Percentiles rank a stretch among this genome's conserved stretches.
phyloP scores from a whole-genome alignment of 1,140 invertebrate species.

The Hypothenemus hampei region DNA sequence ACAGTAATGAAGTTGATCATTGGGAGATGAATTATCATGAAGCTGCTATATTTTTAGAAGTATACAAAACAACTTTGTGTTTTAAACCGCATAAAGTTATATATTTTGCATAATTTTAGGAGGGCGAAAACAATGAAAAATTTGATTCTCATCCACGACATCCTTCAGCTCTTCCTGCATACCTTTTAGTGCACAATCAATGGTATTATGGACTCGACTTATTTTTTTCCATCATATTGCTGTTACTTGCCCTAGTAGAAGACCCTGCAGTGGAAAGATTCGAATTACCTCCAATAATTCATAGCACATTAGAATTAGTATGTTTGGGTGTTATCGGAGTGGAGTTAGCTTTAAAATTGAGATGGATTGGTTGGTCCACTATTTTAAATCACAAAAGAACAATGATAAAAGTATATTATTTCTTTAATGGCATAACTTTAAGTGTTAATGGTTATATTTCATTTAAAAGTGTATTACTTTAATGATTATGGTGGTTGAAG shows the following conservation, averaged over 20 bases:
- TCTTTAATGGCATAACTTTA: neutral
- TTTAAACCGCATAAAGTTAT: neutral
- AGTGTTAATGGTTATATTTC: neutral
- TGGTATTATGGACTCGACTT: constrained; percentile 86
- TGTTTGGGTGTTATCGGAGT: constrained; percentile 68
- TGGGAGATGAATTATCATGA: constrained; percentile 92
- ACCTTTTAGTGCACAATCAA: constrained; percentile 80
- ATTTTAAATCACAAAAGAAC: constrained; percentile 71
- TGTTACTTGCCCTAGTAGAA: constrained; percentile 77
- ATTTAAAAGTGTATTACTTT: constrained; percentile 66
- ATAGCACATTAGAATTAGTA: constrained; percentile 79
- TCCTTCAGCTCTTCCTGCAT: constrained; percentile 78
- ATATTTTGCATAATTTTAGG: constrained; percentile 49
- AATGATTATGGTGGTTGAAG: constrained; percentile 80
- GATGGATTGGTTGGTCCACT: constrained; percentile 81
- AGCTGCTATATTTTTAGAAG: constrained; percentile 80
- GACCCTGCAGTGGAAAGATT: constrained; percentile 66
- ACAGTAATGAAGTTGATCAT: constrained; percentile 45
- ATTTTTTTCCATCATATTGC: constrained; percentile 68
- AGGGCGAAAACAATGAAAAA: constrained; percentile 90
- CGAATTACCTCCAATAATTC: constrained; percentile 66
- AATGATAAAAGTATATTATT: constrained; percentile 62
- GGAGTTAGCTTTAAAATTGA: constrained; percentile 73
- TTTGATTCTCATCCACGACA: constrained; percentile 83
- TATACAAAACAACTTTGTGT: constrained; percentile 12